These are phyloP conservation scores for Sebastiscus albofasciatus DNA, from an alignment of 2,797 vertebrate species.

Conservation along the genomic window DNA sequence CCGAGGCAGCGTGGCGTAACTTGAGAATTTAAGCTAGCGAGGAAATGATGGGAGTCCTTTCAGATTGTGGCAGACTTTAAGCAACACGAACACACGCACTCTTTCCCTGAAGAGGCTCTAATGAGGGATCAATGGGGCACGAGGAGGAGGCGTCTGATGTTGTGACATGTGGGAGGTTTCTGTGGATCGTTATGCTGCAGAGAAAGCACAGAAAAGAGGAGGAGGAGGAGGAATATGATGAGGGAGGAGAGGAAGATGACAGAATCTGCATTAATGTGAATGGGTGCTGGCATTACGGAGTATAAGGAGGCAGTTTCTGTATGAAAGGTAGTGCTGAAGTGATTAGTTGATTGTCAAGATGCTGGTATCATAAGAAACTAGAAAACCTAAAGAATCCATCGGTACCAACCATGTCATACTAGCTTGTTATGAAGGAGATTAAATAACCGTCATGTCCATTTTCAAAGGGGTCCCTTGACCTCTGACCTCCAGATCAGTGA, in stretches of 20 bases:
- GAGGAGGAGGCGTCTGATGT: background rate
- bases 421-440: no score
- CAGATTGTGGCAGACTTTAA: background rate
- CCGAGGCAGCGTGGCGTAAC: background rate
- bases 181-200: constrained; percentile 14
- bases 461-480: no score
- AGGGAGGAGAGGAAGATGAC: background rate
- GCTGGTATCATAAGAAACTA: no score
- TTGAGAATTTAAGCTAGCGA: background rate
- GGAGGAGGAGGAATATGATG: background rate
- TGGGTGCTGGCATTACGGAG: background rate
- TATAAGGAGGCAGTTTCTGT: background rate
- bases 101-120: background rate
- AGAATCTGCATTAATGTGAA: background rate
- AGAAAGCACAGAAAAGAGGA: constrained; percentile 2
- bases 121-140: constrained; percentile 18
- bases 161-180: constrained; percentile 35
- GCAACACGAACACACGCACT: accelerated
- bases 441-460: no score
- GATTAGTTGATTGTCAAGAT: no score
- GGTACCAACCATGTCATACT: no score
- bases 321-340: no score
- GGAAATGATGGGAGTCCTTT: background rate
- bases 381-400: no score
- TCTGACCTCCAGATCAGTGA: no score